Conservation (phyloP, 2,113 vertebrate species). For the Numida meleagris region DNA sequence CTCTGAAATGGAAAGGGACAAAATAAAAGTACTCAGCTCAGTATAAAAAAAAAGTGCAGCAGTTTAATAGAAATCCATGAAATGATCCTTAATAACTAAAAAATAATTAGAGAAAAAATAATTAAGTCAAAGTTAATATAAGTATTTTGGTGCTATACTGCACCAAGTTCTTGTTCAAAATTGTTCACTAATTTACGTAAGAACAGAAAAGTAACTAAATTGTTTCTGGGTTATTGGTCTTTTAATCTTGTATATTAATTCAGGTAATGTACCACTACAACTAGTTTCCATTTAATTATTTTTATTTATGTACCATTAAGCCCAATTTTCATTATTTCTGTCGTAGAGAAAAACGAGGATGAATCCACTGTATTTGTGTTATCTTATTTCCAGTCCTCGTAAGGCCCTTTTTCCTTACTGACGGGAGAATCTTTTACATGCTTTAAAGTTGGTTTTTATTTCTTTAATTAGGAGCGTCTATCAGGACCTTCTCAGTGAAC, state of each 20-base stretch:
- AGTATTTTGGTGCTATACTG: background rate
- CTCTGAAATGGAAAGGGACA: background rate
- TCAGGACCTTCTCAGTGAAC: conserved; percentile 71
- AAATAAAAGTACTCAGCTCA: background rate
- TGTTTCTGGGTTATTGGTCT: conserved; percentile 70
- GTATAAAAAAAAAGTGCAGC: background rate
- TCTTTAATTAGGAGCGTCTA: conserved; percentile 78
- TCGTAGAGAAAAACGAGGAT: conserved; percentile 15
- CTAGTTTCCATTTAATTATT: conserved; percentile 71
- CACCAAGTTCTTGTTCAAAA: background rate
- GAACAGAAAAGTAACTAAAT: conserved; percentile 51
- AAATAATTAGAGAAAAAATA: background rate
- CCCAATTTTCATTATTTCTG: conserved; percentile 66
- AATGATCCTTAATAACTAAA: background rate
- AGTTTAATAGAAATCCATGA: background rate
- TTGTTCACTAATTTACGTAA: conserved; percentile 55
- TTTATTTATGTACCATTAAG: conserved; percentile 79
- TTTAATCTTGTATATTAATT: conserved; percentile 76
- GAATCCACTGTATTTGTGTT: conserved; percentile 21
- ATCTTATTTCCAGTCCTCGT: conserved; percentile 62
- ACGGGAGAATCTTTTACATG: conserved; percentile 37
- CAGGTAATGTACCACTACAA: conserved; percentile 64
- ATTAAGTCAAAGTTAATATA: conserved; percentile 29
- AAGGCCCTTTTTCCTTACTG: conserved; percentile 42
- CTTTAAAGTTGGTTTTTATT: conserved; percentile 69